These are phyloP conservation scores for Phyllotreta striolata DNA, from an alignment of 2,888 invertebrate genomes.

Conservation along the genomic window DNA sequence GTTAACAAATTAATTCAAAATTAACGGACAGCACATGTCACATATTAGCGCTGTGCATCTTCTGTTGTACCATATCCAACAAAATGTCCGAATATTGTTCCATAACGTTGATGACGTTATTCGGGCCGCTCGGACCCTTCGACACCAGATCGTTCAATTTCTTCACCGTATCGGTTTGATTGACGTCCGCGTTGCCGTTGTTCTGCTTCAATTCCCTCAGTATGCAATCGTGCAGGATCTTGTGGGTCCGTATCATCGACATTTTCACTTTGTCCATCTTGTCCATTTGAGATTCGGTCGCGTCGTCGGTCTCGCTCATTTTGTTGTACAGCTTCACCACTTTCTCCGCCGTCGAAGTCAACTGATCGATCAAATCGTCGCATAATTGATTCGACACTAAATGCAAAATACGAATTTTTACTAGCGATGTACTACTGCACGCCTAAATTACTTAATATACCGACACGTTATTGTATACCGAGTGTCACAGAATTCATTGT, in stretches of 20 bases:
- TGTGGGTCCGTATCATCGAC: slow-evolving; percentile 68
- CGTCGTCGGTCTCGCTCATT: slow-evolving; percentile 56
- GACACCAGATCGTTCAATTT: slow-evolving; percentile 62
- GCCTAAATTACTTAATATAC: slow-evolving; percentile 6
- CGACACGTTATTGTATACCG: not conserved
- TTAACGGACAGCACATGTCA: slow-evolving; percentile 47
- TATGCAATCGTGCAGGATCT: slow-evolving; percentile 64
- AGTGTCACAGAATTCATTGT: not conserved
- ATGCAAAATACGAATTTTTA: slow-evolving; percentile 10
- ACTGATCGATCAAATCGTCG: slow-evolving; percentile 66
- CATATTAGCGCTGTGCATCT: slow-evolving; percentile 60
- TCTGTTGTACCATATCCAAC: slow-evolving; percentile 69
- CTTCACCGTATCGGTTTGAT: slow-evolving; percentile 64
- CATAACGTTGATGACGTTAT: slow-evolving; percentile 67
- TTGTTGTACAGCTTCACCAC: slow-evolving; percentile 76
- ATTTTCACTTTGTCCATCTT: slow-evolving; percentile 63
- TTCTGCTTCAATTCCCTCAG: slow-evolving; percentile 57
- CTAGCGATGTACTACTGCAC: no score
- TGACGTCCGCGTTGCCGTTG: slow-evolving; percentile 58
- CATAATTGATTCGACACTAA: slow-evolving; percentile 71
- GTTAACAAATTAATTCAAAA: slow-evolving; percentile 44
- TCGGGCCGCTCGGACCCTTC: slow-evolving; percentile 59
- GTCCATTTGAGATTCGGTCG: slow-evolving; percentile 47
- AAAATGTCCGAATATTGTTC: slow-evolving; percentile 70
- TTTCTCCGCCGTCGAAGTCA: slow-evolving; percentile 73